phyloP scores from a whole-genome alignment of 1,140 invertebrate genomes.

The Sarcophaga bullata region DNA sequence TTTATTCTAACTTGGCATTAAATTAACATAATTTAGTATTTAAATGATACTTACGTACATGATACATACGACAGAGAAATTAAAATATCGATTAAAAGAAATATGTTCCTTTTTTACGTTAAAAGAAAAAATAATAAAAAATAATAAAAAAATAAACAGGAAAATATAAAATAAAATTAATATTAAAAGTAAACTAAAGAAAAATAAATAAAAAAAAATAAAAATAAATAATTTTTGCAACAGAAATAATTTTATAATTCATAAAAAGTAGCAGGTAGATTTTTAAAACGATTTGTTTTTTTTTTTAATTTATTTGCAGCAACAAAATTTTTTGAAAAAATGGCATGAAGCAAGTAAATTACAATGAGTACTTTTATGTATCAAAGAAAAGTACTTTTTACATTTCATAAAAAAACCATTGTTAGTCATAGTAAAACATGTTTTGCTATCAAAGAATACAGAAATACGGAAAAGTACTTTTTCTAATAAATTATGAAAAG shows the following conservation, averaged over 20 bases:
- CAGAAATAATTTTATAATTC: constrained; percentile 39
- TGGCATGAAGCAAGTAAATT: too few species aligned
- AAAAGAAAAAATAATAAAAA: constrained; percentile 55
- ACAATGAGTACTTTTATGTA: too few species aligned
- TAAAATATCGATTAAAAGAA: constrained; percentile 52
- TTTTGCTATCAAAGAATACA: too few species aligned
- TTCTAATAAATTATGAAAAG: too few species aligned
- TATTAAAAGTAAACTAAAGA: constrained; percentile 42
- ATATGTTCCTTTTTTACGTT: constrained; percentile 65
- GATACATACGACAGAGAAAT: constrained; percentile 25
- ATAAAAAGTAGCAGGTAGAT: constrained; percentile 31
- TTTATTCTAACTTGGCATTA: constrained; percentile 6
- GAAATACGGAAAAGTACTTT: too few species aligned
- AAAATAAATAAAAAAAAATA: constrained; percentile 44
- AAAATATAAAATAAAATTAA: constrained; percentile 45
- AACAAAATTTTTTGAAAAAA: neutral
- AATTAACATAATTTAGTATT: constrained; percentile 18
- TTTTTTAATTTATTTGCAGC: neutral
- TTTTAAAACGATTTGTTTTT: constrained; percentile 32
- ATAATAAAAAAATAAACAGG: constrained; percentile 48
- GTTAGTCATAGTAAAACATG: too few species aligned
- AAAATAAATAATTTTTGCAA: constrained; percentile 52
- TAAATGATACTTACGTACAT: neutral
- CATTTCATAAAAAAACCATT: too few species aligned
- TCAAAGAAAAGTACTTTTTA: too few species aligned